Percentiles rank a stretch among this genome's conserved stretches.
phyloP scores from a whole-genome alignment of 2,888 invertebrate species.

The Lithophane ornitopus region DNA sequence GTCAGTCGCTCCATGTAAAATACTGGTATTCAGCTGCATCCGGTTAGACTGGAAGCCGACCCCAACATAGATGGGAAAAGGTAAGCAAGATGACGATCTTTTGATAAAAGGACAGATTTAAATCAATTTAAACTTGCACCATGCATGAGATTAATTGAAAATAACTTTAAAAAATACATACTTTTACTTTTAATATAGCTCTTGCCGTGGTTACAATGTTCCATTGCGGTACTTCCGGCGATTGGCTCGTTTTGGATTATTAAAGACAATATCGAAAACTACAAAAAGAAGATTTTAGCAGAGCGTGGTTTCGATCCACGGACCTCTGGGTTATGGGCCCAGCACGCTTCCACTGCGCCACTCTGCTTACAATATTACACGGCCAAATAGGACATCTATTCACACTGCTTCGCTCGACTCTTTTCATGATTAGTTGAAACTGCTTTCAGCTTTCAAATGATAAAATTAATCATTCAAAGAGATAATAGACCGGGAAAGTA shows the following conservation, averaged over 20 bases:
- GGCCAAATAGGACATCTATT: slow-evolving; percentile 1
- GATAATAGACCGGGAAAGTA: background rate
- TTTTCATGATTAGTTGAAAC: background rate
- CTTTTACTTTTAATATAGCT: too few species aligned
- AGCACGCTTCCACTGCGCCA: slow-evolving; percentile 96
- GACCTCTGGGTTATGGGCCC: slow-evolving; percentile 97
- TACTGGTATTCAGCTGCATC: too few species aligned
- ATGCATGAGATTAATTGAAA: too few species aligned
- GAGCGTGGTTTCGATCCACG: slow-evolving; percentile 96
- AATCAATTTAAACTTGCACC: background rate
- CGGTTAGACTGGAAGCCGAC: too few species aligned
- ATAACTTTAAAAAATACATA: too few species aligned
- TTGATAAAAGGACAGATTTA: background rate
- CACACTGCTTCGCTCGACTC: too few species aligned
- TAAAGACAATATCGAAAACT: background rate
- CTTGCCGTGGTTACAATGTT: background rate
- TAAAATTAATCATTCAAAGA: background rate
- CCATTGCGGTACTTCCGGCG: background rate
- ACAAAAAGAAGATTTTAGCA: slow-evolving; percentile 81
- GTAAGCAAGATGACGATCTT: too few species aligned
- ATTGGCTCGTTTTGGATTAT: background rate
- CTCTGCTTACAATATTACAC: slow-evolving; percentile 89
- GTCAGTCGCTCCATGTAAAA: too few species aligned
- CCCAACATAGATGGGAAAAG: too few species aligned
- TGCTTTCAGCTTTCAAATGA: background rate